Evolutionary conservation across 2,888 invertebrate genomes (phyloP).

Genomic region (Macrosoma leucophasiata): DNA sequence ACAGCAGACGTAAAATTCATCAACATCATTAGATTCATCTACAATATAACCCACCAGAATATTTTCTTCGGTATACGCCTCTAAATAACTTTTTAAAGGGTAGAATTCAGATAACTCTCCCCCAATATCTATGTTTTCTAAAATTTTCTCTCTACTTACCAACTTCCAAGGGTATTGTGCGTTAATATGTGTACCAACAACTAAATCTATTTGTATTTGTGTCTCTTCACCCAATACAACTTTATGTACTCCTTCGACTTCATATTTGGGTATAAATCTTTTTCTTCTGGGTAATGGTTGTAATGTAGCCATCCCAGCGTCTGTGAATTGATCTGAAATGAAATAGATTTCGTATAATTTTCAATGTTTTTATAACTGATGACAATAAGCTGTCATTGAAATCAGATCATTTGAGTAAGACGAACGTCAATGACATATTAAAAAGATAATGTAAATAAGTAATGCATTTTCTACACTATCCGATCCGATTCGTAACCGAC

Average conservation of each 20-base stretch:
- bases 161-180: slow-evolving; percentile 85
- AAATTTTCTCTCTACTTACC: slow-evolving; percentile 76
- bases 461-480: too few relatives aligned
- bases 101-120: slow-evolving; percentile 68
- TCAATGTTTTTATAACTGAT: too few relatives aligned
- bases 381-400: too few relatives aligned
- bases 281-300: slow-evolving; percentile 52
- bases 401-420: too few relatives aligned
- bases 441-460: too few relatives aligned
- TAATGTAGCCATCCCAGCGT: slow-evolving; percentile 33
- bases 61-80: slow-evolving; percentile 52
- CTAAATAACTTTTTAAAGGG: slow-evolving; percentile 49
- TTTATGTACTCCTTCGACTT: slow-evolving; percentile 74
- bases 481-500: too few relatives aligned
- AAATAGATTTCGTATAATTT: too few relatives aligned
- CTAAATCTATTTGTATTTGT: slow-evolving; percentile 77
- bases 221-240: slow-evolving; percentile 72
- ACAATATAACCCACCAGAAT: slow-evolving; percentile 81
- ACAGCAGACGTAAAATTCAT: slow-evolving; percentile 82
- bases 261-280: slow-evolving; percentile 64
- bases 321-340: slow-evolving; percentile 37
- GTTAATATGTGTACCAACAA: slow-evolving; percentile 81
- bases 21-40: slow-evolving; percentile 75
- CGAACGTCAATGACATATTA: too few relatives aligned
- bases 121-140: slow-evolving; percentile 77